Evolutionary conservation across 2,113 vertebrate genomes (phyloP).

Genomic region (Camelus dromedarius): DNA sequence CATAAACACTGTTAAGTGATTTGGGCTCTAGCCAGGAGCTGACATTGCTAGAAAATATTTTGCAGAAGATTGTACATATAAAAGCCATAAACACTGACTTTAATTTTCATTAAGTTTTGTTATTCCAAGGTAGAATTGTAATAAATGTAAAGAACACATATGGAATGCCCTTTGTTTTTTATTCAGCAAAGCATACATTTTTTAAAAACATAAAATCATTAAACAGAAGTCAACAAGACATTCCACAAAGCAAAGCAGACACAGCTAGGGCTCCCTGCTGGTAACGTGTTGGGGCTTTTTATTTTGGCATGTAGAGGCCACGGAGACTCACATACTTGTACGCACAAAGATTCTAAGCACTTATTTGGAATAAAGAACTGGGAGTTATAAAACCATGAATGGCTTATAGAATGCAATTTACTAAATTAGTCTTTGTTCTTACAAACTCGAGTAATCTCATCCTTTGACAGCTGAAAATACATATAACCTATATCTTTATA

Average conservation of each 20-base stretch:
- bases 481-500: constrained; percentile 36
- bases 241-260: constrained; percentile 27
- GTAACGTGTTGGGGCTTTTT: neutral
- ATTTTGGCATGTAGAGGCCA: constrained; percentile 40
- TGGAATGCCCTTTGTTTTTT: constrained; percentile 19
- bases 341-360: constrained; percentile 56
- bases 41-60: constrained; percentile 3
- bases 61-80: neutral
- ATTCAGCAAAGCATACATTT: constrained; percentile 55
- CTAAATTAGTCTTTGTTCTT: constrained; percentile 72
- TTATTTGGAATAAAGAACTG: constrained; percentile 63
- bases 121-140: neutral
- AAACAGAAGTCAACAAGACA: neutral
- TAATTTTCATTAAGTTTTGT: neutral
- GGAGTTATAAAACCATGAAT: constrained; percentile 67
- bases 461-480: constrained; percentile 46
- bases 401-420: constrained; percentile 68
- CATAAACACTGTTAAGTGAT: neutral
- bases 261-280: neutral
- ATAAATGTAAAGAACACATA: neutral
- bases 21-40: constrained; percentile 19
- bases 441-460: constrained; percentile 39
- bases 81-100: neutral
- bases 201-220: constrained; percentile 28
- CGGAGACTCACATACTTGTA: constrained; percentile 58